Base-by-base conservation (phyloP, 2,888 invertebrate genomes). In the Caenorhabditis sinica region DNA sequence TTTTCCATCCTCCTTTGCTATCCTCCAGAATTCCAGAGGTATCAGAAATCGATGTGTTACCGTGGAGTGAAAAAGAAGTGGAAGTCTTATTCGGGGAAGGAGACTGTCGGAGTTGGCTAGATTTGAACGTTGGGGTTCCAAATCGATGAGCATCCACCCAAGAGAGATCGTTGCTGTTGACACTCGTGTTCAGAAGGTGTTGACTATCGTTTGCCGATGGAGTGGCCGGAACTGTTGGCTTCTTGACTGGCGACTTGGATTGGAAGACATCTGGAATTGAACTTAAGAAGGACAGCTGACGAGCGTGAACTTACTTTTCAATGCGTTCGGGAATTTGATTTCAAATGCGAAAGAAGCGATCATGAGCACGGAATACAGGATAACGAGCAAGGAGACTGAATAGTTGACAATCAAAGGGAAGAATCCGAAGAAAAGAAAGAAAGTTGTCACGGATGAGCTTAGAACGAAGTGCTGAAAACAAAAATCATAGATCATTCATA, bases 101-200 rank as follows among this genome's bases (percentile, higher is more conserved):
- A 6, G 82, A 36, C 25, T 66, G 56, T 28, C 51, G 30, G 23
- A 56, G 17, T 15, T 36, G 66, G 17, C 23, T 30, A 11, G 51
- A 25, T 72, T 80, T 66, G 56, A 53, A 56, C 0, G 65, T 63
- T 0, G 84, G 84, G 0, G 81, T 85, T 45, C 84, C 84, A 20
- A 85, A 85, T 28, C 68, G 58, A 25, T 85, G 84, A 33, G 81
- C 76, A 73, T 85, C 84, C 0, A 85, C 66, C 84, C 84, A 85
- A 5, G 84, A 85, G 13, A 68, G 61, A 13, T 85, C 84, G 8
- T 43, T 23, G 33, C 65, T 75, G 9, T 58, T 65, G n/a, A n/a
- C 58, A 25, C 72, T 72, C 0, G 80, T 80, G 56, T 80, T 58
- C 17, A 72, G 36, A 15, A 51, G 3, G 8, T 63, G 68, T 45